A percentile compares a stretch with the other conserved stretches of the same genome.
Evolutionary conservation across 30 jellyfish, hydroid and myxozoan species (phyloP).

Genomic region (Aurelia aurita): DNA sequence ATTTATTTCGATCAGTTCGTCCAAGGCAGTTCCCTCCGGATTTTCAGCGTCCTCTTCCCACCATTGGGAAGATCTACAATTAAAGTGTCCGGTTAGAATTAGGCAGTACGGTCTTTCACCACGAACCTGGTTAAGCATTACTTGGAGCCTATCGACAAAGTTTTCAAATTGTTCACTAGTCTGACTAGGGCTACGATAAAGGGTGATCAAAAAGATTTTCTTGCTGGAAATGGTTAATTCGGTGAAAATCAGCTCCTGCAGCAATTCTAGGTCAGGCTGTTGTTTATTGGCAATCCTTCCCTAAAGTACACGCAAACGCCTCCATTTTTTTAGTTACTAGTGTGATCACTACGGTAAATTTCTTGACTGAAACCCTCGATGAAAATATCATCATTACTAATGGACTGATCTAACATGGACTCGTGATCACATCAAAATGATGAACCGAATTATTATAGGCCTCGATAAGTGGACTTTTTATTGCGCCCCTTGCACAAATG

Average conservation of each 20-base stretch:
- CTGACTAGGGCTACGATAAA: conserved; percentile 63
- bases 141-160: conserved; percentile 60
- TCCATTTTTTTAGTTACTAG: conserved; percentile 51
- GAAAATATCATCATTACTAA: conserved; percentile 6
- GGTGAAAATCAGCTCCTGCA: conserved; percentile 58
- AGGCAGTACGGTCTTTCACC: conserved; percentile 63
- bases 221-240: conserved; percentile 49
- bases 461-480: too few species aligned
- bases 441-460: not conserved
- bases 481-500: too few species aligned
- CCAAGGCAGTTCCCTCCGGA: too few species aligned
- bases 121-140: conserved; percentile 55
- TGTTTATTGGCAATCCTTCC: conserved; percentile 39
- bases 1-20: conserved; percentile 39
- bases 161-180: conserved; percentile 41
- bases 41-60: conserved; percentile 48
- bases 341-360: conserved; percentile 45
- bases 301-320: conserved; percentile 38
- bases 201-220: conserved; percentile 52
- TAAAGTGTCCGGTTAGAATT: conserved; percentile 42
- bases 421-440: too few species aligned
- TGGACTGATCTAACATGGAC: not conserved
- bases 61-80: conserved; percentile 61
- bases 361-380: conserved; percentile 41
- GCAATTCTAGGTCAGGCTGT: conserved; percentile 55